Evolutionary conservation across 2,888 invertebrate species (phyloP).

Genomic region (Bimastos eiseni): DNA sequence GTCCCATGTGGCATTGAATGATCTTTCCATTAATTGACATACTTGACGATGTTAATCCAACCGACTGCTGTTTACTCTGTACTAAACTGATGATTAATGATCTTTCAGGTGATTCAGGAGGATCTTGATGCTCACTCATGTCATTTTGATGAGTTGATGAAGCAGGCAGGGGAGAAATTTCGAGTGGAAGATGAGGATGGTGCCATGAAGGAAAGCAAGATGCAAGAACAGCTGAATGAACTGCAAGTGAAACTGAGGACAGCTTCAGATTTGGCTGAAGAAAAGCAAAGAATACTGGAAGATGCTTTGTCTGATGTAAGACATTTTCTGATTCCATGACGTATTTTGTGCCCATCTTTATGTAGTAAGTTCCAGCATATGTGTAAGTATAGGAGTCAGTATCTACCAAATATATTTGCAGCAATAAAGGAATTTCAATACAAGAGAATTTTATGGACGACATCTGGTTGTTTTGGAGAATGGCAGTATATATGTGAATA

Average conservation of each 20-base stretch:
- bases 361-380: background rate
- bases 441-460: background rate
- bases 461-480: background rate
- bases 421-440: background rate
- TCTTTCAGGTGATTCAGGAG: constrained; percentile 77
- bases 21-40: background rate
- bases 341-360: background rate
- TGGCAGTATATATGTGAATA: background rate
- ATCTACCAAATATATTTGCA: background rate
- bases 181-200: background rate
- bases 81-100: background rate
- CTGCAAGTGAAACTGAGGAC: background rate
- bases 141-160: constrained; percentile 1
- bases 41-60: background rate
- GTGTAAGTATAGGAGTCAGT: background rate
- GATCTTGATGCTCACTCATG: constrained; percentile 92
- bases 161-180: constrained; percentile 9
- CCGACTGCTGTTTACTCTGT: background rate
- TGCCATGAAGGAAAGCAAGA: background rate
- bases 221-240: constrained; percentile 17
- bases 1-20: background rate
- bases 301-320: constrained; percentile 78
- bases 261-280: constrained; percentile 65
- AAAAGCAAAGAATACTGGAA: constrained; percentile 85
- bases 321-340: background rate